Conservation (phyloP, 2,888 invertebrate species). For the Tipula vernalis region DNA sequence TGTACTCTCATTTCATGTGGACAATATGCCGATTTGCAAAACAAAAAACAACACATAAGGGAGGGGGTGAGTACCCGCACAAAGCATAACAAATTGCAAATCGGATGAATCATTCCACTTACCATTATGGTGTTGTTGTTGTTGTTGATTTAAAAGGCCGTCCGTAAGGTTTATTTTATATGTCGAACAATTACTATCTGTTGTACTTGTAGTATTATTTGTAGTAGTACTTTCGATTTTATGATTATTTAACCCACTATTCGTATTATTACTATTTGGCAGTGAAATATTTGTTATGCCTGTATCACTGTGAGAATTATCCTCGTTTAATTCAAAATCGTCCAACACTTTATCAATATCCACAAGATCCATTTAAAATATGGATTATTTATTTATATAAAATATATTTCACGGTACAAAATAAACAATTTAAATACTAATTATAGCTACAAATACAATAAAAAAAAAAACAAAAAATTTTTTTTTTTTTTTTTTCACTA, state of each 20-base stretch:
- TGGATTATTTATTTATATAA: neutral
- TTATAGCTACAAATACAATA: neutral
- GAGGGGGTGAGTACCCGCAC: neutral
- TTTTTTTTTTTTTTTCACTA: neutral
- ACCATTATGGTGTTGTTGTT: conserved; percentile 9
- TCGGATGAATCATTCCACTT: neutral
- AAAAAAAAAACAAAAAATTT: neutral
- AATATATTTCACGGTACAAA: neutral
- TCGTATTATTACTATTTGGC: neutral
- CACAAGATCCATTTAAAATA: conserved; percentile 37
- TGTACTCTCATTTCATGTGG: neutral
- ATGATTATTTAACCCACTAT: neutral
- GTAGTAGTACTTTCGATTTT: neutral
- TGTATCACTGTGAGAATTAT: conserved; percentile 16
- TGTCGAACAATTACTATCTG: neutral
- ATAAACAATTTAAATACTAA: neutral
- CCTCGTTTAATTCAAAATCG: conserved; percentile 67
- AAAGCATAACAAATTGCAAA: neutral
- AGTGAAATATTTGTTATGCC: neutral
- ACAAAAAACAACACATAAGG: neutral
- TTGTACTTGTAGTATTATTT: neutral
- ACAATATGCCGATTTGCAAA: neutral
- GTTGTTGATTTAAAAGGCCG: neutral
- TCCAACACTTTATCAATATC: conserved; percentile 76
- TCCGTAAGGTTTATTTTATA: neutral